phyloP scores from a whole-genome alignment of 2,888 invertebrate species.

The Yponomeuta sedellus region DNA sequence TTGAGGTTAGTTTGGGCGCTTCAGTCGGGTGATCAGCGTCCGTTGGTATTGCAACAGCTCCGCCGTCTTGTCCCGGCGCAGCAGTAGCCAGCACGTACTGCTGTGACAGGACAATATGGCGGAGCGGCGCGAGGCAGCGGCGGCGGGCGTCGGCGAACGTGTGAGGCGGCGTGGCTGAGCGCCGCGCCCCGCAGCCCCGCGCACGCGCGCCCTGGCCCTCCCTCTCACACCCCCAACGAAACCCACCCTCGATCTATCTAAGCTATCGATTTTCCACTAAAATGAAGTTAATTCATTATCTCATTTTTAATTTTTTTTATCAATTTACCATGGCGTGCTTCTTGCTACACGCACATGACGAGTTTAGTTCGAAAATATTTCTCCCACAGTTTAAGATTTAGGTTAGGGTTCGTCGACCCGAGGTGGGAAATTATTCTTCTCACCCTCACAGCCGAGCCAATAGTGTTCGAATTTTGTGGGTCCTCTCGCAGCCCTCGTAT shows the following conservation, averaged over 20 bases:
- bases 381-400: conserved; percentile 24
- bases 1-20: conserved; percentile 14
- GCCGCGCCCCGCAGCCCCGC: conserved; percentile 56
- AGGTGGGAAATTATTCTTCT: conserved; percentile 17
- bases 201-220: conserved; percentile 52
- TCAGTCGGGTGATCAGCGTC: background rate
- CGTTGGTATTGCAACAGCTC: conserved; percentile 44
- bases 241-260: conserved; percentile 50
- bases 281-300: conserved; percentile 44
- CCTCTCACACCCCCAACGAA: conserved; percentile 61
- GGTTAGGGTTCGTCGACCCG: conserved; percentile 36
- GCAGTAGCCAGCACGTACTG: conserved; percentile 93
- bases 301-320: background rate
- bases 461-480: conserved; percentile 20
- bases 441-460: conserved; percentile 18
- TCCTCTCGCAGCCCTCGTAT: conserved; percentile 19
- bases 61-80: conserved; percentile 89
- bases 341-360: background rate
- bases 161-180: conserved; percentile 68
- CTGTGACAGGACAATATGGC: conserved; percentile 99
- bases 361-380: background rate
- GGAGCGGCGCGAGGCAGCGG: conserved; percentile 70
- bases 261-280: conserved; percentile 65
- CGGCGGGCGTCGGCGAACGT: conserved; percentile 69
- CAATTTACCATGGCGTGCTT: background rate